Evolutionary conservation across 2,888 invertebrate species (phyloP), one percentile per base, ranked within the genome.

Genomic region (Seira sanloemensis): DNA sequence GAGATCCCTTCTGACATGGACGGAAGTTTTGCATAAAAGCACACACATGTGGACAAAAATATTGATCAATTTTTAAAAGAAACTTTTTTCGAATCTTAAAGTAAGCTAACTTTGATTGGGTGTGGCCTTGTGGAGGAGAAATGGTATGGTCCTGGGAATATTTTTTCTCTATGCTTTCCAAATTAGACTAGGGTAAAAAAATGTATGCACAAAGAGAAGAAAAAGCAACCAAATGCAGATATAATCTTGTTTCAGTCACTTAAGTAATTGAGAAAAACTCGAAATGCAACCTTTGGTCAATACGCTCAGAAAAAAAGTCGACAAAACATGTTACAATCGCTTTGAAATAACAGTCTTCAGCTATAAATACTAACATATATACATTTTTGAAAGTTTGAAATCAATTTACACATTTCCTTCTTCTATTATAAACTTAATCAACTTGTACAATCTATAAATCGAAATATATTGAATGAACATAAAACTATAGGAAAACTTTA

Each of bases 251-350:
- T 78, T 26, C 74, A 75, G 74, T 78, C 74, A 58, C 23, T 68
- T 26, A 37, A 67, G 81, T 82, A 69, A 85, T 85, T 87, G 87
- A 87, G 87, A 87, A 87, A 87, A 87, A 87, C 87, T 87, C 87
- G 81, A 69, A 18, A 54, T 54, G 76, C 82, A 83, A 83, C 73
- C 86, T 86, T 85, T 86, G 86, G 86, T 86, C 86, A 86, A 83
- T 86, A 78, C 25, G 46, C 24, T n/a, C n/a, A n/a, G 9, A 25
- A 27, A 19, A 37, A 81, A 68, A 54, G n/a, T 62, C 23, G 9
- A 25, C 2, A n/a, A 23, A 67, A 4, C 9, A 76, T 26, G 27
- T 25, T 58, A 19, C 7, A 5, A 58, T n/a, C 37, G 50, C 26
- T 24, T 26, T 21, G 9, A 66, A 66, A 75, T 65, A 65, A 21